A percentile compares a stretch with the other conserved stretches of the same genome.
phyloP scores from a whole-genome alignment of 2,888 invertebrate species.

The Salticus scenicus region DNA sequence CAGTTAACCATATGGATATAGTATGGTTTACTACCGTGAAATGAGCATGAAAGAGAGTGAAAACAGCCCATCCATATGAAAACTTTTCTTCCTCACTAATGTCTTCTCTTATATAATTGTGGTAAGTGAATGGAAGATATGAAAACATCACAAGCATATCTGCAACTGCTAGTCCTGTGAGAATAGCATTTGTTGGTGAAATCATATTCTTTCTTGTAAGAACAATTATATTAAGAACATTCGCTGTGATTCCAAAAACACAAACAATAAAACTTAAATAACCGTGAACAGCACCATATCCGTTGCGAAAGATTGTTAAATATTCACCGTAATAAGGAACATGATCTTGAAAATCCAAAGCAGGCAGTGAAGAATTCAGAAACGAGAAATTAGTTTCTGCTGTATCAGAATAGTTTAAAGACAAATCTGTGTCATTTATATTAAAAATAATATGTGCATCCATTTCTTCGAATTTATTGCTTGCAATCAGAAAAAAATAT shows the following conservation, averaged over 20 bases:
- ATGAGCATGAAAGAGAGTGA: conserved; percentile 94
- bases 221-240: conserved; percentile 92
- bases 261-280: conserved; percentile 90
- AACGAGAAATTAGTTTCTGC: conserved; percentile 34
- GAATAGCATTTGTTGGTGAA: conserved; percentile 93
- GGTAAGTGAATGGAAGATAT: conserved; percentile 91
- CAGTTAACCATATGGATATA: conserved; percentile 93
- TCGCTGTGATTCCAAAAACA: conserved; percentile 91
- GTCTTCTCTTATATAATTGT: conserved; percentile 81
- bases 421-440: conserved; percentile 19
- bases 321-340: conserved; percentile 69
- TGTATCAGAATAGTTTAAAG: conserved; percentile 33
- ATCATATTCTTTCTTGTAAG: conserved; percentile 90
- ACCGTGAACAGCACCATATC: conserved; percentile 86
- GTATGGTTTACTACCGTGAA: conserved; percentile 91
- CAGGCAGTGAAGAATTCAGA: conserved; percentile 16
- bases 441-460: too few species aligned
- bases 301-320: conserved; percentile 79
- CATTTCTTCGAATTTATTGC: too few species aligned
- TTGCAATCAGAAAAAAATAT: too few species aligned
- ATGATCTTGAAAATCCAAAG: conserved; percentile 25
- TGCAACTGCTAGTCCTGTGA: conserved; percentile 89
- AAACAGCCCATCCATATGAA: conserved; percentile 87
- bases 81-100: conserved; percentile 59
- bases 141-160: conserved; percentile 93